Base-by-base conservation (phyloP, 1,140 invertebrate species). In the Fopius arisanus region DNA sequence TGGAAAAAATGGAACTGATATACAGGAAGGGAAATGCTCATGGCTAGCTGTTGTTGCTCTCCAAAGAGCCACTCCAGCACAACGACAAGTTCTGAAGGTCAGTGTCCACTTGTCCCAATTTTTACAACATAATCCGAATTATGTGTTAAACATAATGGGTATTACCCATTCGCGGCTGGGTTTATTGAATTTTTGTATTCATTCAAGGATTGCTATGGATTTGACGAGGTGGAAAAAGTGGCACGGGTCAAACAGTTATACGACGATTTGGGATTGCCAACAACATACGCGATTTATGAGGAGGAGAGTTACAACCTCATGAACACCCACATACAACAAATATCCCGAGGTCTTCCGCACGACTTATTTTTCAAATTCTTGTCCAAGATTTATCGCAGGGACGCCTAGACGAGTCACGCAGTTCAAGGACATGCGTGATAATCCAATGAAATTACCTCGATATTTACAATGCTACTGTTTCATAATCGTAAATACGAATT, bases 11-110 rank as follows among this genome's bases (percentile, higher is more conserved):
- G 95, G 96, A 1, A 97, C 93, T 3, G 98, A 99, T 82, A 98
- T 99, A 76, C 90, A 94, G 86, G 96, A 98, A 79, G 96, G 96
- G 29, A 99, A 99, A 90, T 99, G 98, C 86, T 93, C 96, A 0
- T 99, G 98, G 98, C 88, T 99, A 21, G 92, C 95, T 14, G 95
- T 97, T 14, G 93, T 96, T 16, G 96, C 97, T 19, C 87, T 99
- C 66, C 93, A 96, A 83, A 90, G 92, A 73, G 94, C 92, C 37
- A 92, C 91, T 78, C 86, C 91, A 0, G 88, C 91, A 26, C 96
- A 98, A 83, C 91, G 90, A 78, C 88, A 92, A 82, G 88, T 96
- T 19, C 90, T 98, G 84, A 89, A 95, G 86, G 90, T 90, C 78
- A 69, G 19, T 70, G 43, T 70, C 33, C 23, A 29, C 16, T 66